A percentile compares a stretch with the other conserved stretches of the same genome.
phyloP scores from a whole-genome alignment of 2,797 vertebrate species.

The Pangasius macronema region DNA sequence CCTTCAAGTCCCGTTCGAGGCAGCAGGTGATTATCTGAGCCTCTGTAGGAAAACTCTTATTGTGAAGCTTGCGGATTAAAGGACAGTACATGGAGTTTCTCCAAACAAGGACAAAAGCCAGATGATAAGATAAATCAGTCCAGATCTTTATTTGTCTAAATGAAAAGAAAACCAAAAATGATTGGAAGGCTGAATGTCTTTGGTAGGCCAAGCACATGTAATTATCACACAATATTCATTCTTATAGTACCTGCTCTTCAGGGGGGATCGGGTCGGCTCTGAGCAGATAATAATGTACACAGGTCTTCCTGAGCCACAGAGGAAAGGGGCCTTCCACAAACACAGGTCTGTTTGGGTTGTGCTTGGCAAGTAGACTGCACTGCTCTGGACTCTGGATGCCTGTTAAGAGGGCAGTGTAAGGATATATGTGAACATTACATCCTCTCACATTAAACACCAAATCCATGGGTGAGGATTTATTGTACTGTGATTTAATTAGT shows the following conservation, averaged over 20 bases:
- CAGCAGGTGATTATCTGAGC: neutral
- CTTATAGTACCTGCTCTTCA: conserved; percentile 69
- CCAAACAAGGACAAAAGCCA: neutral
- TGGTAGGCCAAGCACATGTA: no score
- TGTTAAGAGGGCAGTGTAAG: conserved; percentile 51
- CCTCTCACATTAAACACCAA: neutral
- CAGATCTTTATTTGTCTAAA: neutral
- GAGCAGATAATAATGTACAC: conserved; percentile 84
- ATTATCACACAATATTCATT: neutral
- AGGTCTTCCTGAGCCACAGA: conserved; percentile 84
- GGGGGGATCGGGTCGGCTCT: conserved; percentile 78
- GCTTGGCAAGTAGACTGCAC: conserved; percentile 74
- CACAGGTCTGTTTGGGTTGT: conserved; percentile 75
- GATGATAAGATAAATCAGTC: neutral
- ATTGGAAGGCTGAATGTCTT: neutral
- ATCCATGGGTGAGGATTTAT: neutral
- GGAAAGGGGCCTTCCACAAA: conserved; percentile 89
- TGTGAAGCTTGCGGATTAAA: neutral
- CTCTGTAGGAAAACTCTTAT: neutral
- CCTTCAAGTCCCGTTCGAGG: neutral
- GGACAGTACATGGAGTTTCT: neutral
- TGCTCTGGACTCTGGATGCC: conserved; percentile 87
- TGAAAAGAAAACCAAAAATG: neutral
- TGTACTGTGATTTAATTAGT: neutral
- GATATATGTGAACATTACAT: neutral